phyloP scores from a whole-genome alignment of 35 echinoderm and acorn worm genomes.

The Eucidaris tribuloides region DNA sequence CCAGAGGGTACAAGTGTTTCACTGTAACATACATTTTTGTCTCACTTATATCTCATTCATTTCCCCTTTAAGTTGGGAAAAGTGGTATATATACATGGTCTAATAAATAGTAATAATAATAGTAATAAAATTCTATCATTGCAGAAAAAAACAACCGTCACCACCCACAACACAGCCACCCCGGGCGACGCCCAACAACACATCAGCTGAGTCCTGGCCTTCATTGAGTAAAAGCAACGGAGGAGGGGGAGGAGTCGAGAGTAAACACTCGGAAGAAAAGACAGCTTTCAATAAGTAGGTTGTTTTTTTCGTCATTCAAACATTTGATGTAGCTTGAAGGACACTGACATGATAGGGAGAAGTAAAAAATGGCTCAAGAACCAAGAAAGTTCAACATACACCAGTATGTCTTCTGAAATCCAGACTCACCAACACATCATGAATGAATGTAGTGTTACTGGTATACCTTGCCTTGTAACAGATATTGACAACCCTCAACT shows the following conservation, averaged over 20 bases:
- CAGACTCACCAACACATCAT: too few relatives aligned
- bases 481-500: too few relatives aligned
- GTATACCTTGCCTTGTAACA: too few relatives aligned
- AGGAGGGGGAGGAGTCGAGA: not conserved
- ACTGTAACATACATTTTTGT: not conserved
- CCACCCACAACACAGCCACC: constrained; percentile 42
- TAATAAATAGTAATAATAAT: not conserved
- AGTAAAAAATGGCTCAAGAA: too few relatives aligned
- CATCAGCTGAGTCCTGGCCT: constrained; percentile 12
- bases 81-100: not conserved
- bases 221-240: constrained; percentile 16
- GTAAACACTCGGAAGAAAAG: not conserved
- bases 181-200: not conserved
- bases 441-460: too few relatives aligned
- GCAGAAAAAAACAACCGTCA: constrained; percentile 46
- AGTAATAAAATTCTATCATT: not conserved
- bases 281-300: not conserved
- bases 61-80: not conserved
- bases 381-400: too few relatives aligned
- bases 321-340: too few relatives aligned
- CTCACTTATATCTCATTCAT: not conserved
- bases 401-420: too few relatives aligned
- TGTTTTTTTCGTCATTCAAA: too few relatives aligned
- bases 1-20: too few relatives aligned
- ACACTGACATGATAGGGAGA: too few relatives aligned